Evolutionary conservation across 2,797 vertebrate species (phyloP).

Genomic region (Urosaurus nigricauda): DNA sequence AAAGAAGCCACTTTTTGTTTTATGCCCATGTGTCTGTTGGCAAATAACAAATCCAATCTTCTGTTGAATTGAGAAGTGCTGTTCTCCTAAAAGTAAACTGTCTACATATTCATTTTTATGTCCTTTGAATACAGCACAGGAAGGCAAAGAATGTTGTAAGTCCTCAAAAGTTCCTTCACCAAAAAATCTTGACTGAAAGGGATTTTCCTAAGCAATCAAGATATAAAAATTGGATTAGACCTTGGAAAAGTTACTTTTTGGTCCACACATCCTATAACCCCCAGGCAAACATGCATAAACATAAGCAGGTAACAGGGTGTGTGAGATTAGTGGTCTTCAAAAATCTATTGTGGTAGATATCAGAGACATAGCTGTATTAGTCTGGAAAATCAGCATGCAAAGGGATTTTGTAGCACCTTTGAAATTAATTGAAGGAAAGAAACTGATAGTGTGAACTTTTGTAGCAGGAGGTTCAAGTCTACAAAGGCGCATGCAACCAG

Average conservation of each 20-base stretch:
- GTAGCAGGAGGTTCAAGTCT: no score
- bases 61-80: neutral
- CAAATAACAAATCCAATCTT: neutral
- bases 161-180: neutral
- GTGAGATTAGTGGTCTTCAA: neutral
- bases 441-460: no score
- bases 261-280: neutral
- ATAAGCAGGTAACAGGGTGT: neutral
- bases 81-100: neutral
- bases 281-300: neutral
- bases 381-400: no score
- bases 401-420: no score
- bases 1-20: conserved; percentile 5
- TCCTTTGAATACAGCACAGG: neutral
- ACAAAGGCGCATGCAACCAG: no score
- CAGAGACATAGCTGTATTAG: neutral
- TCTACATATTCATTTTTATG: neutral
- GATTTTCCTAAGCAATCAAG: neutral
- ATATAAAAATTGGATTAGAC: neutral
- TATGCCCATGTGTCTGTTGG: neutral
- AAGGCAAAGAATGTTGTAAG: neutral
- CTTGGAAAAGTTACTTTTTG: neutral
- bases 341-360: neutral
- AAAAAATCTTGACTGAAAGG: neutral
- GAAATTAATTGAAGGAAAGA: no score